Percentiles rank a stretch among this genome's conserved stretches.
phyloP scores from a whole-genome alignment of 1,140 invertebrate species.

The Periplaneta americana region DNA sequence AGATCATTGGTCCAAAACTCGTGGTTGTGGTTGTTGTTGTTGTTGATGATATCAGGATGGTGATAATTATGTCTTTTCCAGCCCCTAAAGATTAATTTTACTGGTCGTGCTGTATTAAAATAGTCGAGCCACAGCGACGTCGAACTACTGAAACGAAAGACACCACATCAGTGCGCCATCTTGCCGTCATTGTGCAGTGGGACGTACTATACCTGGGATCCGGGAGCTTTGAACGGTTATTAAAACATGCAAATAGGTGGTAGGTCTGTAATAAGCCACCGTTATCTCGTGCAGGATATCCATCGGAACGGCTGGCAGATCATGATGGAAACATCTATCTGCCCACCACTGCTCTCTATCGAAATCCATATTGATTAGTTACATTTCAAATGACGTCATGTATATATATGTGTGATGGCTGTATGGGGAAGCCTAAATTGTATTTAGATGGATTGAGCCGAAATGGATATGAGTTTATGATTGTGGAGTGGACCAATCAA shows the following conservation, averaged over 20 bases:
- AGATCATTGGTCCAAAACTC: too few species aligned
- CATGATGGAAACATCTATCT: neutral
- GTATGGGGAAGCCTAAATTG: conserved; percentile 1
- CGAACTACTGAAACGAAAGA: too few species aligned
- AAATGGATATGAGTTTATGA: conserved; percentile 12
- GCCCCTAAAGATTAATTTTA: too few species aligned
- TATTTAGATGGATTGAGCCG: conserved; percentile 11
- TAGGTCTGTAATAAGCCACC: neutral
- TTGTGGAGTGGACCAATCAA: neutral
- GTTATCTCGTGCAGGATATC: neutral
- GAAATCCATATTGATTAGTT: conserved; percentile 13
- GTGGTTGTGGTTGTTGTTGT: too few species aligned
- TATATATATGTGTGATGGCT: neutral
- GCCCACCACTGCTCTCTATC: conserved; percentile 1
- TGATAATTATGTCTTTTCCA: too few species aligned
- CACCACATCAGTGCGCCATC: neutral
- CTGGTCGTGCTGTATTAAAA: too few species aligned
- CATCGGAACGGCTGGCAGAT: neutral
- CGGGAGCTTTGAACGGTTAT: conserved; percentile 11
- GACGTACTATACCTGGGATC: neutral
- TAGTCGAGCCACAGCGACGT: too few species aligned
- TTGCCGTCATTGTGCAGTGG: neutral
- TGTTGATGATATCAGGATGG: too few species aligned
- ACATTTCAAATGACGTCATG: conserved; percentile 13
- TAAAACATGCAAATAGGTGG: conserved; percentile 12